Conservation (phyloP, 2,888 invertebrate genomes). For the Didymodactylos carnosus region DNA sequence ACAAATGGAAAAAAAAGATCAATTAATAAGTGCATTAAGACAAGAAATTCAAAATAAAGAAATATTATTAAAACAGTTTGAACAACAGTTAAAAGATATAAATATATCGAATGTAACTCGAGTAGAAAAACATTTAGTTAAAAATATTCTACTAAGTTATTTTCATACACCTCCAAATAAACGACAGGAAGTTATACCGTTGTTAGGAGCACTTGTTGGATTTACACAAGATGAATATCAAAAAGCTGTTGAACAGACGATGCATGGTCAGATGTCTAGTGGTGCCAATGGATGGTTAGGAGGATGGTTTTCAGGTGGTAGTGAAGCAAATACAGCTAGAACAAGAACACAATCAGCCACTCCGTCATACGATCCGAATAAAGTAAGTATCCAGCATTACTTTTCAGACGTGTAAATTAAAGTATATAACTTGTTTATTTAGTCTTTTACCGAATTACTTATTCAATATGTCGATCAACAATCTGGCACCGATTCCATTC, state of each 20-base stretch:
- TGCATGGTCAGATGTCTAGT: not conserved
- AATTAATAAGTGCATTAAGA: not conserved
- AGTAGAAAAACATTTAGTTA: not conserved
- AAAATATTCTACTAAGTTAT: not conserved
- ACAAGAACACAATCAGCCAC: not conserved
- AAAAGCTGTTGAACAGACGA: not conserved
- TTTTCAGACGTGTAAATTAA: too few relatives aligned
- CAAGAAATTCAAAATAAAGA: not conserved
- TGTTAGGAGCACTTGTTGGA: not conserved
- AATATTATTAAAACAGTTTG: not conserved
- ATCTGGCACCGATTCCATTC: not conserved
- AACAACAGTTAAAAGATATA: not conserved
- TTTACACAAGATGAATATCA: not conserved
- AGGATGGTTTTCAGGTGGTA: not conserved
- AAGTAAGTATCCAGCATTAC: too few relatives aligned
- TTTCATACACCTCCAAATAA: not conserved
- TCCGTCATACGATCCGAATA: not conserved
- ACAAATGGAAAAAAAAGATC: not conserved
- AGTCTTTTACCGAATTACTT: slow-evolving; percentile 12
- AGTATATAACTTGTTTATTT: not conserved
- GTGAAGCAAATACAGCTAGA: not conserved
- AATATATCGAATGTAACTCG: not conserved
- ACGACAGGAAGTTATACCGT: not conserved
- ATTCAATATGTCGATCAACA: slow-evolving; percentile 14
- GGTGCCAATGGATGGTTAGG: not conserved